phyloP scores from a whole-genome alignment of 23 tunicate genomes.

The Trididemnum nubilum region DNA sequence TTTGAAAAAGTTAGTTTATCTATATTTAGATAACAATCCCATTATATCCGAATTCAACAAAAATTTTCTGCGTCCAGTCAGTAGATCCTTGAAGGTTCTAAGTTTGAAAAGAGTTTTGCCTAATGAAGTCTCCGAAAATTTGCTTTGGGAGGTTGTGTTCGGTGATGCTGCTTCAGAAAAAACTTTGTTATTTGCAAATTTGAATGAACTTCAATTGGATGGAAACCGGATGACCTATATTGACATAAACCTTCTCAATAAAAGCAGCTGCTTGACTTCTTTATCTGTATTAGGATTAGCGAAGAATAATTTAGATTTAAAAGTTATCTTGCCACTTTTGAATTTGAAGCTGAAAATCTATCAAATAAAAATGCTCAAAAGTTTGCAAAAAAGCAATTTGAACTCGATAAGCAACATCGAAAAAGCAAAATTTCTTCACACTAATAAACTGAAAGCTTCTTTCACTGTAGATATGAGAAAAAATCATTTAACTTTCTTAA shows the following conservation, averaged over 20 bases:
- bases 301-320: background rate
- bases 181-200: background rate
- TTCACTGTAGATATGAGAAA: background rate
- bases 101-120: slow-evolving; percentile 32
- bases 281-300: background rate
- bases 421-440: too few relatives aligned
- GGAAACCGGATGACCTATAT: background rate
- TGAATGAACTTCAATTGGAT: slow-evolving; percentile 6
- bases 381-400: background rate
- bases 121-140: too few relatives aligned
- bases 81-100: background rate
- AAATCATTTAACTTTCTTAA: background rate
- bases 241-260: background rate
- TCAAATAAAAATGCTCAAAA: background rate
- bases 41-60: background rate
- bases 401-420: background rate
- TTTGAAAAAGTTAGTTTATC: background rate
- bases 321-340: background rate
- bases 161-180: background rate
- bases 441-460: background rate
- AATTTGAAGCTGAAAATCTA: background rate
- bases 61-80: background rate
- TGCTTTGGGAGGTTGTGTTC: background rate
- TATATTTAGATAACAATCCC: slow-evolving; percentile 33
- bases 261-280: background rate